These are phyloP conservation scores for Rhagonycha fulva DNA, from an alignment of 2,888 invertebrate genomes.

Conservation along the genomic window DNA sequence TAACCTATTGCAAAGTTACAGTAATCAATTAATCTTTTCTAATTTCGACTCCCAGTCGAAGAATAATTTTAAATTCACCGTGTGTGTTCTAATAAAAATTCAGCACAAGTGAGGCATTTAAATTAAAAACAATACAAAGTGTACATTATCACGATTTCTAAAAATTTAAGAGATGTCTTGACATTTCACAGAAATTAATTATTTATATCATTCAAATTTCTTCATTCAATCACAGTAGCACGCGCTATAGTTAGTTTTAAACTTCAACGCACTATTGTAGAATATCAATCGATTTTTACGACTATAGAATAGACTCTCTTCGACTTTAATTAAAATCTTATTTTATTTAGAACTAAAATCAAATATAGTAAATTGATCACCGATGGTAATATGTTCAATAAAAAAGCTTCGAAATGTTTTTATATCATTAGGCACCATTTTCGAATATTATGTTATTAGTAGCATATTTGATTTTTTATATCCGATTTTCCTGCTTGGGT, in stretches of 20 bases:
- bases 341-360: not conserved
- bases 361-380: not conserved
- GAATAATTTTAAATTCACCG: slow-evolving; percentile 39
- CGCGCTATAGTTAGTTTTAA: slow-evolving; percentile 21
- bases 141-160: slow-evolving; percentile 22
- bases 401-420: not conserved
- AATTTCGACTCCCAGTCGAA: not conserved
- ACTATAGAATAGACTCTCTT: slow-evolving; percentile 6
- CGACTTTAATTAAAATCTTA: not conserved
- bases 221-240: slow-evolving; percentile 26
- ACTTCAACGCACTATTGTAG: slow-evolving; percentile 24
- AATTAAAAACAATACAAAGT: slow-evolving; percentile 41
- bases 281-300: slow-evolving; percentile 33
- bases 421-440: not conserved
- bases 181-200: slow-evolving; percentile 15
- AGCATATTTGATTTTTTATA: no score
- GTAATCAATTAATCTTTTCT: not conserved
- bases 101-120: slow-evolving; percentile 39
- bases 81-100: slow-evolving; percentile 49
- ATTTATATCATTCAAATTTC: slow-evolving; percentile 24
- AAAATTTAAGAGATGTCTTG: slow-evolving; percentile 18
- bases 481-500: no score
- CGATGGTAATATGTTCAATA: not conserved
- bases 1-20: not conserved
- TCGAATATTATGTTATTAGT: no score